A percentile compares a stretch with the other conserved stretches of the same genome.
phyloP scores from a whole-genome alignment of 2,113 vertebrate species.

The Brevimyrus niger region DNA sequence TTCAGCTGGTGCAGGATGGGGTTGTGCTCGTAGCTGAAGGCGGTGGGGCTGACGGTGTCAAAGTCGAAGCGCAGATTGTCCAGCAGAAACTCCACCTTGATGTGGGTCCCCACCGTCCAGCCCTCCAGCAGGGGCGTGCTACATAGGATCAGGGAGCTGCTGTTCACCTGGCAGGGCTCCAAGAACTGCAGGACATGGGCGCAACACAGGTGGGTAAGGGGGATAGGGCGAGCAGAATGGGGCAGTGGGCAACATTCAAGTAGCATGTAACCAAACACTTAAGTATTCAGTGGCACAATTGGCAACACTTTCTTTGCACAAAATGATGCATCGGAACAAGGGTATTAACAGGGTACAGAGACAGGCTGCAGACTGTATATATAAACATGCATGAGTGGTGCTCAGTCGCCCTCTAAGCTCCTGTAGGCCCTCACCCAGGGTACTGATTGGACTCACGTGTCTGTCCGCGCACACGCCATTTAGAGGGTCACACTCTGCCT shows the following conservation, averaged over 20 bases:
- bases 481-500: constrained; percentile 46
- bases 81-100: constrained; percentile 80
- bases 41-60: constrained; percentile 58
- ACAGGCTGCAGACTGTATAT: neutral
- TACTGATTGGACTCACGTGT: constrained; percentile 45
- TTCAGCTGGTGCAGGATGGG: constrained; percentile 72
- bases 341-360: neutral
- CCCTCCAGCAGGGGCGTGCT: constrained; percentile 72
- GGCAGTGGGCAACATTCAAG: neutral
- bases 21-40: constrained; percentile 82
- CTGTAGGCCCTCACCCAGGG: neutral
- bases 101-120: constrained; percentile 44
- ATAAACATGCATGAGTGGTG: neutral
- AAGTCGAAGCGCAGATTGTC: constrained; percentile 88
- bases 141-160: constrained; percentile 77
- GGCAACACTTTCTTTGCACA: neutral
- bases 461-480: constrained; percentile 58
- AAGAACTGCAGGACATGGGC: constrained; percentile 59
- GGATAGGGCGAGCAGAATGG: neutral
- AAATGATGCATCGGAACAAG: neutral
- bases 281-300: neutral
- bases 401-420: neutral
- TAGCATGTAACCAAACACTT: neutral
- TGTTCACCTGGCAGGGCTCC: constrained; percentile 77
- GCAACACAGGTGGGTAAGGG: neutral